Base-by-base conservation (phyloP, 1,140 invertebrate species). In the Ceratosolen fusciceps region DNA sequence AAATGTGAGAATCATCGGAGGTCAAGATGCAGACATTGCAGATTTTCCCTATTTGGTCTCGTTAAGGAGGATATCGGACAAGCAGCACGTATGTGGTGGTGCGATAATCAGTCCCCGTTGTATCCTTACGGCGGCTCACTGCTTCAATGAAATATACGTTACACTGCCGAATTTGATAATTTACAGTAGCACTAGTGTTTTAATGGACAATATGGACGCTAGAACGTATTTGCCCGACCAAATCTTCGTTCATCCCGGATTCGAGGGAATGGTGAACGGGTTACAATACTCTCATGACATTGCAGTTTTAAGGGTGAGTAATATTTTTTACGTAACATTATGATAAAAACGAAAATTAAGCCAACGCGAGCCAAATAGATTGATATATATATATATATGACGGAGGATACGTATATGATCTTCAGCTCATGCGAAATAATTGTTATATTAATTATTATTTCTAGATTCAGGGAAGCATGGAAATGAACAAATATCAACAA, bases 51-150 rank as follows among this genome's bases (percentile, higher is more conserved):
- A 37, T 65, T 65, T 65, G 26, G 60, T 24, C 1, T 65, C 60
- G 5, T 31, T 65, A n/a, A 37, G 60, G 60, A 31, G 60, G 21
- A 37, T 37, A n/a, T 65, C 60, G 9, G 31, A 65, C n/a, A 9
- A 21, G 9, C 31, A 37, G 8, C 60, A 65, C 14, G 31, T 65
- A 37, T 65, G 60, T 37, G 60, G 60, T 21, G 60, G 60, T 9
- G 3, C 60, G n/a, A 65, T 65, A 7, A 37, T 65, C 21, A 65
- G 31, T 8, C 2, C 19, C 7, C 5, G 26, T 65, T 21, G 5
- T 21, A 65, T 65, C 8, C 60, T 65, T n/a, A 65, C 60, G 10
- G 60, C 60, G 9, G 60, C 60, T 65, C 60, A 65, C 9, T 65
- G 60, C 21, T 65, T 65, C n/a, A 12, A 31, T 65, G 31, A 37